phyloP scores from a whole-genome alignment of 2,888 invertebrate species.

The Timema podura region DNA sequence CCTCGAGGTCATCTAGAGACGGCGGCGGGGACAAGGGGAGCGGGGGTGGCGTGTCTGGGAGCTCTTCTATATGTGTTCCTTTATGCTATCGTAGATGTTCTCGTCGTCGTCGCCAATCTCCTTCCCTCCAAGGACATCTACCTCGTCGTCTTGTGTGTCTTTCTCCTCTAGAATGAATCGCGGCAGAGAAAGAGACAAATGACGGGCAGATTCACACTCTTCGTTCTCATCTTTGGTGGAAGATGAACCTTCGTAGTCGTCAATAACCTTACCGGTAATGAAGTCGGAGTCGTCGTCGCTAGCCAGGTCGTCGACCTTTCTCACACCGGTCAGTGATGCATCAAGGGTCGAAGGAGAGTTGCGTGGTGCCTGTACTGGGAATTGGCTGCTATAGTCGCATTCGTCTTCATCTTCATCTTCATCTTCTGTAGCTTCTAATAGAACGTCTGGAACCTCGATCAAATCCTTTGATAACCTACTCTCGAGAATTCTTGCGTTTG shows the following conservation, averaged over 20 bases:
- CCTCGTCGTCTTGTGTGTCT: slow-evolving; percentile 19
- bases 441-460: slow-evolving; percentile 4
- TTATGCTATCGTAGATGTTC: slow-evolving; percentile 46
- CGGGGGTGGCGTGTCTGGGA: slow-evolving; percentile 60
- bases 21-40: slow-evolving; percentile 72
- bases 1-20: slow-evolving; percentile 53
- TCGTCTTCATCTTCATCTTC: slow-evolving; percentile 19
- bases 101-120: slow-evolving; percentile 40
- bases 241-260: neutral
- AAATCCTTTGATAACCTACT: slow-evolving; percentile 1
- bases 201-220: slow-evolving; percentile 9
- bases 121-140: slow-evolving; percentile 39
- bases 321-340: neutral
- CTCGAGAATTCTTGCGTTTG: slow-evolving; percentile 6
- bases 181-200: slow-evolving; percentile 17
- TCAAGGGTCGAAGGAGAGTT: slow-evolving; percentile 2
- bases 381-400: neutral
- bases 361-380: neutral
- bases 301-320: neutral
- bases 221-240: slow-evolving; percentile 6
- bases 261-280: too few species aligned
- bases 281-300: neutral
- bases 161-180: slow-evolving; percentile 20
- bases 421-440: slow-evolving; percentile 25
- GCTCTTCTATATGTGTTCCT: slow-evolving; percentile 49